phyloP scores from a whole-genome alignment of 2,797 vertebrate genomes.

The Perodicticus potto region DNA sequence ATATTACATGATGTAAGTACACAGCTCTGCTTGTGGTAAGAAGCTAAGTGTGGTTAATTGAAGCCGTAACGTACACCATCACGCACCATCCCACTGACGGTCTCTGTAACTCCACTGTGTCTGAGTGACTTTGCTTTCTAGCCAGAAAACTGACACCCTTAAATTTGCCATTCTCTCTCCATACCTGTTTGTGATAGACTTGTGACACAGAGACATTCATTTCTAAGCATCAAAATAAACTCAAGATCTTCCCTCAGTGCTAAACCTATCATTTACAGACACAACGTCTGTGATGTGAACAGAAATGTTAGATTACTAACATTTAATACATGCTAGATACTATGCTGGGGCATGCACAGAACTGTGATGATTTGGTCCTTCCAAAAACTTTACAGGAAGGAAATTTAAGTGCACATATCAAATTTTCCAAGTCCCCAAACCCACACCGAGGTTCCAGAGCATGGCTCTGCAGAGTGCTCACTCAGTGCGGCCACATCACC shows the following conservation, averaged over 20 bases:
- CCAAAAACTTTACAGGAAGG: background rate
- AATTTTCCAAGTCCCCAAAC: background rate
- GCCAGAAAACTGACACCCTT: background rate
- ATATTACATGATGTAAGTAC: background rate
- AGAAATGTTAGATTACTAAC: background rate
- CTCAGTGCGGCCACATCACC: slow-evolving; percentile 89
- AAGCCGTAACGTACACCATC: background rate
- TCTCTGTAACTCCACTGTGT: background rate
- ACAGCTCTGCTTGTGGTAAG: background rate
- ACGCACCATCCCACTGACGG: fast-evolving
- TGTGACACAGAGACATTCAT: background rate
- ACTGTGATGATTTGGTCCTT: background rate
- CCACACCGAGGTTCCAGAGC: background rate
- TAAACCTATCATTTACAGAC: background rate
- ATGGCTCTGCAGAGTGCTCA: slow-evolving; percentile 83
- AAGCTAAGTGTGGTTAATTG: background rate
- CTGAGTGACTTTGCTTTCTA: background rate
- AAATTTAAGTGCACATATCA: background rate
- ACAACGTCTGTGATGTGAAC: background rate
- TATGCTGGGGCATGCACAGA: background rate
- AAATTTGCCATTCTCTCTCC: background rate
- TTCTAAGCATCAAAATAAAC: background rate
- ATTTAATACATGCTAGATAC: background rate
- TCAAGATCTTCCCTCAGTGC: background rate
- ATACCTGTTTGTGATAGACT: background rate